phyloP scores from a whole-genome alignment of 1,140 invertebrate genomes.

The Euura lappo region DNA sequence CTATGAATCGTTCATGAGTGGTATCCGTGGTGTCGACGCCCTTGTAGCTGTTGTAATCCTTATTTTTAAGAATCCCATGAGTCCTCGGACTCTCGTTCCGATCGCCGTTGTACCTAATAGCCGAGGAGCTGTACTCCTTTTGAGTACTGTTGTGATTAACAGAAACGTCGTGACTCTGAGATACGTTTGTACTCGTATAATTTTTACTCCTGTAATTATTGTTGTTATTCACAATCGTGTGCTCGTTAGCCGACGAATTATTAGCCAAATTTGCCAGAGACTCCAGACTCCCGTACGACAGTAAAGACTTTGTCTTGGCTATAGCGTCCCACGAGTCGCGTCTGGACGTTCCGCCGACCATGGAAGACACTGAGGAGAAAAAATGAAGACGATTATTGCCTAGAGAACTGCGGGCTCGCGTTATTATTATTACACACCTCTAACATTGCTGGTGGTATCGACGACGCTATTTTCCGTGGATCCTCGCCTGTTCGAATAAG shows the following conservation, averaged over 20 bases:
- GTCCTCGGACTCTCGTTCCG: conserved; percentile 37
- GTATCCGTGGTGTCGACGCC: conserved; percentile 60
- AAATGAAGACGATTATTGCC: conserved; percentile 20
- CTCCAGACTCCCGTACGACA: conserved; percentile 71
- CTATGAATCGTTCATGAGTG: conserved; percentile 59
- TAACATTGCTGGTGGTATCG: conserved; percentile 73
- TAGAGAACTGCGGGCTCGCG: neutral
- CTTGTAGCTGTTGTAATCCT: conserved; percentile 55
- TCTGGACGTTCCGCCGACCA: conserved; percentile 66
- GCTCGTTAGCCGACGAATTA: conserved; percentile 27
- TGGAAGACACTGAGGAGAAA: conserved; percentile 65
- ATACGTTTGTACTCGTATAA: conserved; percentile 34
- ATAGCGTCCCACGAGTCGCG: conserved; percentile 83
- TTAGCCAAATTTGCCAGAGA: conserved; percentile 72
- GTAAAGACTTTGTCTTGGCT: conserved; percentile 77
- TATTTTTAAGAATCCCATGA: conserved; percentile 56
- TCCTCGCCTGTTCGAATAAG: conserved; percentile 43
- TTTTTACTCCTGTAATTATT: conserved; percentile 39
- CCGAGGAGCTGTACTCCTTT: conserved; percentile 41
- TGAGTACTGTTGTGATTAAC: conserved; percentile 38
- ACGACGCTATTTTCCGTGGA: conserved; percentile 58
- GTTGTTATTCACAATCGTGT: conserved; percentile 26
- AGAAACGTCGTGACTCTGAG: conserved; percentile 37
- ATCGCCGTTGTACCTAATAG: conserved; percentile 37
- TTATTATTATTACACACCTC: conserved; percentile 44